Percentiles rank a stretch among this genome's conserved stretches.
Evolutionary conservation across 2,797 vertebrate genomes (phyloP).

Genomic region (Potorous gilbertii): DNA sequence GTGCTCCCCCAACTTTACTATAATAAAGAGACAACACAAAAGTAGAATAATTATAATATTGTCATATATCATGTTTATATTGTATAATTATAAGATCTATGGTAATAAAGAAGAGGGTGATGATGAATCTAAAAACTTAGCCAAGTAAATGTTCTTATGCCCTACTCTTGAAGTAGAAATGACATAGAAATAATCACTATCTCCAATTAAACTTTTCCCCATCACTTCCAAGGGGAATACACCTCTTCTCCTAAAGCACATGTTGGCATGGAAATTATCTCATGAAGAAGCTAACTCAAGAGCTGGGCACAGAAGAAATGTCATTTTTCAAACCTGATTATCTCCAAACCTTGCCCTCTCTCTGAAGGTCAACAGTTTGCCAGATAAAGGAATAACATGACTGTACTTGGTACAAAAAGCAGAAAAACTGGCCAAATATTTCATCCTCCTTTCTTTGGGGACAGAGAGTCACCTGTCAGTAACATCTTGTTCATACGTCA

Average conservation of each 20-base stretch:
- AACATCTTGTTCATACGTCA: constrained; percentile 47
- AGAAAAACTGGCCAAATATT: constrained; percentile 51
- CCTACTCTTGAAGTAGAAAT: neutral
- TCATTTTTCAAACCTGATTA: neutral
- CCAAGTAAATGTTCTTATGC: neutral
- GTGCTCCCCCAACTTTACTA: neutral
- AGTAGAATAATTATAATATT: neutral
- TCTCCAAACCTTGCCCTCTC: neutral
- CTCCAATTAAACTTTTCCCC: neutral
- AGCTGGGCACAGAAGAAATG: neutral
- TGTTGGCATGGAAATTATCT: neutral
- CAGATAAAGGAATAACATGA: neutral
- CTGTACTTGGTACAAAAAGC: constrained; percentile 37
- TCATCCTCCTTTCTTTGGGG: neutral
- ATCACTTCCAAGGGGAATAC: neutral
- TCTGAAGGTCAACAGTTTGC: neutral
- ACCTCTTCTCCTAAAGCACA: neutral
- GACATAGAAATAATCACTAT: neutral
- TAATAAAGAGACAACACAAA: neutral
- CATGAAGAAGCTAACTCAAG: neutral
- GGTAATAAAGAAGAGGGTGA: neutral
- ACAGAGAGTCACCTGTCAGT: constrained; percentile 34
- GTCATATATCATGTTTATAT: neutral
- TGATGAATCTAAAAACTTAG: neutral
- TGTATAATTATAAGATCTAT: neutral